Percentiles rank a stretch among this genome's conserved stretches.
These are phyloP conservation scores for Rhadina sibilatrix DNA, from an alignment of 2,113 vertebrate species.

Conservation along the genomic window DNA sequence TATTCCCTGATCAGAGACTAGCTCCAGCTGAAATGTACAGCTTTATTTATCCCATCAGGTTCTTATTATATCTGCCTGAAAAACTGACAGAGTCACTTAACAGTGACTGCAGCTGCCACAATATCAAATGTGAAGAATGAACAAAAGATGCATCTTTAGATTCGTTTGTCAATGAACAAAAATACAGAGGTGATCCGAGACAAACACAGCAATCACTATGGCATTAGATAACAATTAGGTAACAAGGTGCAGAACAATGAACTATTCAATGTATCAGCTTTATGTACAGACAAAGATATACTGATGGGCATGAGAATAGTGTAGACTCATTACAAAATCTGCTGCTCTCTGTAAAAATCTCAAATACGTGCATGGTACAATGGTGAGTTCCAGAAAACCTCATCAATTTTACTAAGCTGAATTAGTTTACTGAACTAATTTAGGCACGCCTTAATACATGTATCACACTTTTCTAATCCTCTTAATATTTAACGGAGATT, in stretches of 20 bases:
- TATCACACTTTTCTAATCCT: not conserved
- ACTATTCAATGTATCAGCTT: not conserved
- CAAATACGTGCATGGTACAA: not conserved
- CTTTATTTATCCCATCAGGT: constrained; percentile 35
- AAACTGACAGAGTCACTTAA: constrained; percentile 22
- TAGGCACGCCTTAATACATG: rapidly evolving
- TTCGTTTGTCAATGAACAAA: not conserved
- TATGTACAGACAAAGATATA: not conserved
- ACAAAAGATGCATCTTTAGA: not conserved
- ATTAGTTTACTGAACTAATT: not conserved
- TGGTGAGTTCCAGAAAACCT: not conserved
- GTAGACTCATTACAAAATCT: not conserved
- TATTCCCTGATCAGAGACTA: constrained; percentile 35
- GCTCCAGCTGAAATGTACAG: constrained; percentile 8
- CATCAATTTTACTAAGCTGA: not conserved
- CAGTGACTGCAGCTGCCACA: not conserved
- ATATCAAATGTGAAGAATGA: not conserved
- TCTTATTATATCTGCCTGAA: constrained; percentile 13
- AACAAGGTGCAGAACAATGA: not conserved
- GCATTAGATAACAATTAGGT: not conserved
- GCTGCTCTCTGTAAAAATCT: not conserved
- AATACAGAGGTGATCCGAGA: not conserved
- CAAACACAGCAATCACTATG: not conserved
- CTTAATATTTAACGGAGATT: not conserved
- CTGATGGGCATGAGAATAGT: not conserved